phyloP scores from a whole-genome alignment of 1,140 invertebrate genomes.

The Macrocentrus cingulum region DNA sequence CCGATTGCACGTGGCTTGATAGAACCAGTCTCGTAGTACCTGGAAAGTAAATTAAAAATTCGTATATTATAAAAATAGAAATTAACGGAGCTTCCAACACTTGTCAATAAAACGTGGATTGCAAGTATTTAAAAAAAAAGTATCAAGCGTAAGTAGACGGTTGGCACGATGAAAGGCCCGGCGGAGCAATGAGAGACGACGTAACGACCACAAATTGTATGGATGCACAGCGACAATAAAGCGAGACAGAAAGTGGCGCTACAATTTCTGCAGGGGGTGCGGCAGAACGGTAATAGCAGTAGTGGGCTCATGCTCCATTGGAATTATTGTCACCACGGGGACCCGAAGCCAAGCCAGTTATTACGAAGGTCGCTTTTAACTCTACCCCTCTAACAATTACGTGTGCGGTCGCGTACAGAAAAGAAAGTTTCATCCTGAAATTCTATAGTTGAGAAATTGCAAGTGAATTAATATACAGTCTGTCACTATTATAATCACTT shows the following conservation, averaged over 20 bases:
- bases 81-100: background rate
- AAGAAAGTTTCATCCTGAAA: background rate
- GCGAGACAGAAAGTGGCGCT: background rate
- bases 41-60: slow-evolving; percentile 51
- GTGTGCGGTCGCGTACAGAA: background rate
- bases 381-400: slow-evolving; percentile 2
- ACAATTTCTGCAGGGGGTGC: slow-evolving; percentile 3
- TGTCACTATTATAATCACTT: too few relatives aligned
- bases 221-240: background rate
- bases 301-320: slow-evolving; percentile 29
- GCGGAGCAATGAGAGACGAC: background rate
- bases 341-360: slow-evolving; percentile 8
- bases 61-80: background rate
- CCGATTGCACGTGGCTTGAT: slow-evolving; percentile 95
- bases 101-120: background rate
- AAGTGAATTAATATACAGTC: slow-evolving; percentile 2
- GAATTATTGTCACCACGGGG: slow-evolving; percentile 22
- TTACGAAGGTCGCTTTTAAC: slow-evolving; percentile 6
- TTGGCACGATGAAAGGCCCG: background rate
- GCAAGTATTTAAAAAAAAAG: background rate
- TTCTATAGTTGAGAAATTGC: background rate
- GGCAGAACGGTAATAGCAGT: background rate
- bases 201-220: slow-evolving; percentile 23
- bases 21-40: slow-evolving; percentile 98
- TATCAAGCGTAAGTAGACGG: slow-evolving; percentile 2